Evolutionary conservation across 2,888 invertebrate species (phyloP), one percentile per base, ranked within the genome.

Genomic region (Keiferia lycopersicella): DNA sequence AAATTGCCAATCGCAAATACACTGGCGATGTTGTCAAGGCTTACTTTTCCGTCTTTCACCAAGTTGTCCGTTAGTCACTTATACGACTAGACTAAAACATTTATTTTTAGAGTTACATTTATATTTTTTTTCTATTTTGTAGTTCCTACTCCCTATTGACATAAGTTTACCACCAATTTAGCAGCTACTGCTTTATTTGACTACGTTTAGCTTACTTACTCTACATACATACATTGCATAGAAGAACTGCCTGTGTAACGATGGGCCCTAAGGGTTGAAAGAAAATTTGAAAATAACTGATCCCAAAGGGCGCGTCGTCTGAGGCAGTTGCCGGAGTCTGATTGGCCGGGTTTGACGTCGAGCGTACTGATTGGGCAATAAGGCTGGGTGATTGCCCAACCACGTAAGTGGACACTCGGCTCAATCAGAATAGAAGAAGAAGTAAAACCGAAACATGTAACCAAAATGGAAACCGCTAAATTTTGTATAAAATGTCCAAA

Each of bases 381-480:
- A 94, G 95, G 94, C 94, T 94, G 94, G 94, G 94, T 91, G 88
- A 92, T 93, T 94, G 93, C 92, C 93, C 93, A 94, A 94, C 94
- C 93, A 92, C 89, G 93, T 87, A 89, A 88, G 92, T 93, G 93
- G 91, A 91, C 91, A 83, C 91, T 84, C 85, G 77, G 70, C 77
- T 63, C 77, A 81, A 84, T 84, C 88, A 89, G 87, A 87, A 71
- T 77, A 78, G 68, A 66, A 81, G 76, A 80, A 73, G 62, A 73
- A 53, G 61, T 67, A 72, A 71, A 72, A 50, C 65, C 6, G 14
- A 26, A 53, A 26, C 51, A 53, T 53, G 51, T 22, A 53, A 53
- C 51, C 11, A 77, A 67, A 41, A 68, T 34, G 18, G 7, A 26
- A 60, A 60, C 45, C 20, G 45, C 34, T 78, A 79, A 82, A 78